Conservation (phyloP, 1,140 invertebrate species). For the Drosophila tristis region DNA sequence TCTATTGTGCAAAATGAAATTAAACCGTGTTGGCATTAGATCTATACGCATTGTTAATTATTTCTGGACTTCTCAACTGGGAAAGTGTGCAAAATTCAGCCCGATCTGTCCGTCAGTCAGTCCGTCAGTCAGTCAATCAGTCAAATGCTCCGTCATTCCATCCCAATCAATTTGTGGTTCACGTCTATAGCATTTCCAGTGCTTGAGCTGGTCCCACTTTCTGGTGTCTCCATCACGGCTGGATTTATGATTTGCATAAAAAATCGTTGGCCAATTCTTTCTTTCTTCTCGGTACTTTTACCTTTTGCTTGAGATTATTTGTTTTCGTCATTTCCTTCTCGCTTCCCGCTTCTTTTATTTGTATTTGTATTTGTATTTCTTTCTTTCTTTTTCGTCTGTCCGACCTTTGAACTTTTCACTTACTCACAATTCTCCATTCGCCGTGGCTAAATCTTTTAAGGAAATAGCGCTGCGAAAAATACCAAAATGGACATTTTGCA, state of each 20-base stretch:
- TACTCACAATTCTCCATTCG: slow-evolving; percentile 51
- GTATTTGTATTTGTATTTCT: slow-evolving; percentile 5
- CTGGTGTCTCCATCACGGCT: slow-evolving; percentile 58
- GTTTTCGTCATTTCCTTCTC: slow-evolving; percentile 67
- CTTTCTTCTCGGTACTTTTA: slow-evolving; percentile 66
- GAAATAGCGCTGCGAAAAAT: slow-evolving; percentile 36
- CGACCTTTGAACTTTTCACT: slow-evolving; percentile 52
- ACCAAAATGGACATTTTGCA: slow-evolving; percentile 39
- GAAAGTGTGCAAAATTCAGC: slow-evolving; percentile 74
- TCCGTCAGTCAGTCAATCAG: slow-evolving; percentile 54
- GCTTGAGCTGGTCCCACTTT: slow-evolving; percentile 21
- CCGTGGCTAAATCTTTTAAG: slow-evolving; percentile 35
- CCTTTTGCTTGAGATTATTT: slow-evolving; percentile 67
- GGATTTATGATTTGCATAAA: slow-evolving; percentile 81
- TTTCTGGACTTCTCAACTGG: slow-evolving; percentile 51
- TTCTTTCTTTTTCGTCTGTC: slow-evolving; percentile 28
- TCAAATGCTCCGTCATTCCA: slow-evolving; percentile 71
- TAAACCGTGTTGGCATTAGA: slow-evolving; percentile 78
- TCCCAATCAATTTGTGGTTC: slow-evolving; percentile 70
- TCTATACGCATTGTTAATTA: slow-evolving; percentile 64
- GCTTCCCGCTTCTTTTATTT: background rate
- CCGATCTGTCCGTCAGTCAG: slow-evolving; percentile 35
- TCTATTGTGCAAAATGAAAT: slow-evolving; percentile 73
- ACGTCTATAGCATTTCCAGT: slow-evolving; percentile 50
- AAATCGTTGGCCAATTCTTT: slow-evolving; percentile 76